Conservation (phyloP, 2,888 invertebrate genomes). For the Tachina fera region DNA sequence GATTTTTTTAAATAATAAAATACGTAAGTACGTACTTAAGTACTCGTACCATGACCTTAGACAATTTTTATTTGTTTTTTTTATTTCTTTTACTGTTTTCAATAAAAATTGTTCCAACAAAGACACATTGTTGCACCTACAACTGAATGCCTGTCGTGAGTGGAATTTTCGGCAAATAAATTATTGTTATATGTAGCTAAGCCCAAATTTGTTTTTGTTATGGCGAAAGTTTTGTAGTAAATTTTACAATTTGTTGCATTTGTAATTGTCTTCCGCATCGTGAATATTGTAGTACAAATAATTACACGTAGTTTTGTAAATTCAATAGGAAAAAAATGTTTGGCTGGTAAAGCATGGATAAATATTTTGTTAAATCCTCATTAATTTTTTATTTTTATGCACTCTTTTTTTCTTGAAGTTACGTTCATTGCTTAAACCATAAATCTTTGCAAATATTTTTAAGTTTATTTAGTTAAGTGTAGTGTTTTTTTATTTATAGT, state of each 20-base stretch:
- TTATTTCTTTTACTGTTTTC: conserved; percentile 2
- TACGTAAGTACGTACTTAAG: background rate
- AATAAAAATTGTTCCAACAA: background rate
- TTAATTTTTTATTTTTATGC: background rate
- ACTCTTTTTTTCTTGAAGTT: background rate
- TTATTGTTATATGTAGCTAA: conserved; percentile 5
- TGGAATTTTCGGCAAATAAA: conserved; percentile 37
- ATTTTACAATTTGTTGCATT: conserved; percentile 7
- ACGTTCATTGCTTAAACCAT: conserved; percentile 22
- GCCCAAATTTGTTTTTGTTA: conserved; percentile 18
- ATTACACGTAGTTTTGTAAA: background rate
- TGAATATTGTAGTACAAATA: conserved; percentile 30
- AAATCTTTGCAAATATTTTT: conserved; percentile 25
- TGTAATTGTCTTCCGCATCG: conserved; percentile 67
- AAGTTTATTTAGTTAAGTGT: conserved; percentile 3
- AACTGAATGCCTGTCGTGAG: conserved; percentile 8
- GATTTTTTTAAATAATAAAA: conserved; percentile 9
- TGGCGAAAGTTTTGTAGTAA: conserved; percentile 62
- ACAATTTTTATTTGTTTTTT: conserved; percentile 20
- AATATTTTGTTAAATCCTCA: conserved; percentile 20
- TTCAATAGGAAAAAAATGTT: conserved; percentile 8
- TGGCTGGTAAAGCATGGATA: conserved; percentile 29
- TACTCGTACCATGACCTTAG: conserved; percentile 55
- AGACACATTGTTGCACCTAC: conserved; percentile 9
- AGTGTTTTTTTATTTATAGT: conserved; percentile 6